A percentile compares a stretch with the other conserved stretches of the same genome.
Conservation (phyloP, 2,888 invertebrate species). For the Dolomedes plantarius region DNA sequence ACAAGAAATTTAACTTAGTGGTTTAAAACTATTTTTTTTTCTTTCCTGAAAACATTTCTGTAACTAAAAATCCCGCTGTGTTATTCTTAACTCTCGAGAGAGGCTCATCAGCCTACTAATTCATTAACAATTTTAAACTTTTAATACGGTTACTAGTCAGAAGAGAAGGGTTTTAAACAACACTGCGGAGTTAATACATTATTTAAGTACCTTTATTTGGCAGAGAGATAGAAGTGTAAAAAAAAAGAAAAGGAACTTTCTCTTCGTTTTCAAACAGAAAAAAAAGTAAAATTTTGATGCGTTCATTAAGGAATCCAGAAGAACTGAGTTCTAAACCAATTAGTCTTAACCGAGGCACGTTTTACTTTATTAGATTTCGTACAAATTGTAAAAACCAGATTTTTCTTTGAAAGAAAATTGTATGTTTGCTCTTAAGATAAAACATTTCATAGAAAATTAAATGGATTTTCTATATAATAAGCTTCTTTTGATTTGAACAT, state of each 20-base stretch:
- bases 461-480: no score
- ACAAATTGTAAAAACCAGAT: neutral
- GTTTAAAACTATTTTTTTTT: no score
- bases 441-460: no score
- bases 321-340: neutral
- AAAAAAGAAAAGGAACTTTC: neutral
- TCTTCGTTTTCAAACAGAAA: neutral
- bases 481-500: no score
- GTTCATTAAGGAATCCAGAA: neutral
- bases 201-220: neutral
- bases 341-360: neutral
- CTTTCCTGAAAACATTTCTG: no score
- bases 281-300: neutral
- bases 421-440: no score
- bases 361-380: neutral
- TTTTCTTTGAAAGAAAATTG: neutral
- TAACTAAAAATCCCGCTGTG: neutral
- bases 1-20: no score
- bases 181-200: neutral
- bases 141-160: neutral
- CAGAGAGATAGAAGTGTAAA: neutral
- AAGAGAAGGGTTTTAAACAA: neutral
- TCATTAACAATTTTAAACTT: constrained; percentile 9
- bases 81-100: neutral
- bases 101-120: neutral